Conservation (phyloP, 2,797 vertebrate genomes). For the Hydrolagus colliei region DNA sequence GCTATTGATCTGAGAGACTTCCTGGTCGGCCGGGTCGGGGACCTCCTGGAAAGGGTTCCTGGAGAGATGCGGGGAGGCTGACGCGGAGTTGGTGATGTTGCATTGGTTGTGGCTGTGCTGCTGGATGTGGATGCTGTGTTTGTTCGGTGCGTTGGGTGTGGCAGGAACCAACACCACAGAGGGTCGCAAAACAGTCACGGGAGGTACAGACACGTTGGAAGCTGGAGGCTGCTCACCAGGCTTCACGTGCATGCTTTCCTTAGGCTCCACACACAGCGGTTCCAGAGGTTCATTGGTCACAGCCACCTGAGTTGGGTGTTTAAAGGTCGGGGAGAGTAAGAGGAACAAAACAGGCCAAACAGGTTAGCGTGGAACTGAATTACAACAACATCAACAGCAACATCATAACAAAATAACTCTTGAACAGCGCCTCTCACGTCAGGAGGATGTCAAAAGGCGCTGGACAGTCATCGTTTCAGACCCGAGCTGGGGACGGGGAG, state of each 20-base stretch:
- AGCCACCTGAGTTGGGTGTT: conserved; percentile 67
- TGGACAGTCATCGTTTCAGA: too few relatives aligned
- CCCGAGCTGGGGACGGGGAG: too few relatives aligned
- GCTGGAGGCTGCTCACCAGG: conserved; percentile 47
- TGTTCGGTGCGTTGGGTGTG: conserved; percentile 58
- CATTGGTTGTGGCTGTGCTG: conserved; percentile 58
- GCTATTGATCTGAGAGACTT: conserved; percentile 73
- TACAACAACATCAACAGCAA: conserved; percentile 31
- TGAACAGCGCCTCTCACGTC: too few relatives aligned
- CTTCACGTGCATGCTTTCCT: conserved; percentile 50
- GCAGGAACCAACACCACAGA: conserved; percentile 57
- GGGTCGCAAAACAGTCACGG: conserved; percentile 49
- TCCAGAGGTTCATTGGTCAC: conserved; percentile 89
- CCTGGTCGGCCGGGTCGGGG: conserved; percentile 62
- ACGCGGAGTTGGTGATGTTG: conserved; percentile 55
- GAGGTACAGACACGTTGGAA: conserved; percentile 17
- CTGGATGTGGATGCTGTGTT: conserved; percentile 66
- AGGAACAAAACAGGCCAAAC: conserved; percentile 38
- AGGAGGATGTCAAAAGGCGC: too few relatives aligned
- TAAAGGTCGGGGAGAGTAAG: conserved; percentile 38
- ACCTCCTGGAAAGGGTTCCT: conserved; percentile 50
- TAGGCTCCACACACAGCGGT: conserved; percentile 62
- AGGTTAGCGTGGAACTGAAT: conserved; percentile 51
- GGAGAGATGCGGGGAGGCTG: conserved; percentile 48
- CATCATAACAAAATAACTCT: too few relatives aligned